Percentiles rank a stretch among this genome's conserved stretches.
Evolutionary conservation across 2,113 vertebrate genomes (phyloP).

Genomic region (Cryptotis parvus): DNA sequence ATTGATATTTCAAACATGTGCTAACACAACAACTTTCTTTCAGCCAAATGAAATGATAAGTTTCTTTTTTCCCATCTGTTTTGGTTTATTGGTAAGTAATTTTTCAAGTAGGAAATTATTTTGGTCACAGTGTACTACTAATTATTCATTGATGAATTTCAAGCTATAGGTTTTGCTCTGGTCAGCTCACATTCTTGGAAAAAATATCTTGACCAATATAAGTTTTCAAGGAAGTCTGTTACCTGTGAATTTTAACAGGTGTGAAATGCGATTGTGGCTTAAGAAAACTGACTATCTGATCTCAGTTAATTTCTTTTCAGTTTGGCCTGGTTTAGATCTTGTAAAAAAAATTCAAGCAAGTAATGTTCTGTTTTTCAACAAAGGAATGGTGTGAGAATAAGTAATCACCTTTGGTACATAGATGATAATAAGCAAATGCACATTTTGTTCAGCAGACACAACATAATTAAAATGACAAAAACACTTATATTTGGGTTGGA

Average conservation of each 20-base stretch:
- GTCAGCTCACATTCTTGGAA: background rate
- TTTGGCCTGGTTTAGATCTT: background rate
- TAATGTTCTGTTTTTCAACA: background rate
- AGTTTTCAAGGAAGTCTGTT: background rate
- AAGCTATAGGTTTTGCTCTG: background rate
- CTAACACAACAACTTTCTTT: background rate
- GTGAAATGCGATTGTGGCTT: background rate
- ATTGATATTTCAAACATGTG: background rate
- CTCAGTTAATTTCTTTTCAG: background rate
- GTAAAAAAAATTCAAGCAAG: background rate
- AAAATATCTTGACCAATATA: background rate
- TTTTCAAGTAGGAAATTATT: slow-evolving; percentile 22
- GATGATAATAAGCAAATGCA: background rate
- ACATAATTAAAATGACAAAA: background rate
- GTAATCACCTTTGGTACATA: background rate
- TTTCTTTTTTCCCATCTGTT: background rate
- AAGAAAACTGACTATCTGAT: background rate
- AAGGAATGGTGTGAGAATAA: background rate
- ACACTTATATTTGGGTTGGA: too few species aligned
- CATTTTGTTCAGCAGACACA: background rate
- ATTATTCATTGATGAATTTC: background rate
- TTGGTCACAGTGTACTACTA: background rate
- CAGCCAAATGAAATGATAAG: background rate
- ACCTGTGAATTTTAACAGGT: slow-evolving; percentile 30
- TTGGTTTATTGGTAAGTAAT: slow-evolving; percentile 11